These are phyloP conservation scores for Hylomyscus alleni DNA, from an alignment of 2,797 vertebrate genomes.

Conservation along the genomic window DNA sequence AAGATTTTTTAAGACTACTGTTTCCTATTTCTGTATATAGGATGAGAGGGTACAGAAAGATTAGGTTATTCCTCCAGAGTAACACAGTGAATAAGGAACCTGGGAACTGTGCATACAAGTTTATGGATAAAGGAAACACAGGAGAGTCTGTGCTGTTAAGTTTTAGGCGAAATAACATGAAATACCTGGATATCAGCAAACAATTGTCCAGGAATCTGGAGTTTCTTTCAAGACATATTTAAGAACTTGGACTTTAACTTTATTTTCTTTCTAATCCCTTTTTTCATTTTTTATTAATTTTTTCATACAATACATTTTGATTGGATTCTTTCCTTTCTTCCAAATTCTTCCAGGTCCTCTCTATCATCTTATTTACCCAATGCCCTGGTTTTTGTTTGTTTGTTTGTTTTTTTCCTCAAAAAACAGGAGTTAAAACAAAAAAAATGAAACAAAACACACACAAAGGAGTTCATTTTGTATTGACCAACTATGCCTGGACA, in stretches of 20 bases:
- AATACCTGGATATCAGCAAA: not conserved
- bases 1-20: slow-evolving; percentile 7
- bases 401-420: not conserved
- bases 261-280: not conserved
- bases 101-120: not conserved
- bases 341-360: not conserved
- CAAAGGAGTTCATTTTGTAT: not conserved
- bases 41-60: slow-evolving; percentile 3
- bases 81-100: not conserved
- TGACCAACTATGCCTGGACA: not conserved
- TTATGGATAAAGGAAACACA: not conserved
- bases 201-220: not conserved
- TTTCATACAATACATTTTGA: not conserved
- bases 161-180: not conserved
- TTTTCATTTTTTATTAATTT: not conserved
- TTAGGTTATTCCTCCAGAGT: not conserved
- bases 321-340: not conserved
- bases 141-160: not conserved
- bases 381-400: not conserved
- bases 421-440: not conserved
- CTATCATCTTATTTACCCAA: not conserved
- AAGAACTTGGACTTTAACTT: not conserved
- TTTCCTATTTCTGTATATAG: not conserved
- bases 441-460: not conserved
- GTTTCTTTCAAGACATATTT: slow-evolving; percentile 49